Evolutionary conservation across 2,797 vertebrate genomes (phyloP), one percentile per base, ranked within the genome.

Genomic region (Coluber constrictor): DNA sequence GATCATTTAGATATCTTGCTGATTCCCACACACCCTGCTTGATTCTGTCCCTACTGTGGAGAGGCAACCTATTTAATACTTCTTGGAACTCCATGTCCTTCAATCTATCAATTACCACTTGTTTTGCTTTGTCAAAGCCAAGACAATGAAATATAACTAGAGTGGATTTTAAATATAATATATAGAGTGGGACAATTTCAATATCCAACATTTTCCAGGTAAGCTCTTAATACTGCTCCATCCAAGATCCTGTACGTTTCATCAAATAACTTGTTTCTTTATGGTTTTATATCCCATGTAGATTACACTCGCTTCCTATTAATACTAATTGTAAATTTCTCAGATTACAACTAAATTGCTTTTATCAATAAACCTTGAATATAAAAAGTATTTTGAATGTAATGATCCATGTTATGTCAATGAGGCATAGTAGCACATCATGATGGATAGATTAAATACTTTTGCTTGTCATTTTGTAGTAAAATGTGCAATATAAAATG

Each of bases 301-400:
- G 15, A 23, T 94, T 18, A 1, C 47, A 51, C 5, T 59, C 59
- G 87, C 12, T 86, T 92, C 90, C 57, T 83, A 89, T 87, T 51
- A 1, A 4, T 92, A 88, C 1, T 66, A 93, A 74, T 12, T 51
- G 2, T 59, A 1, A 79, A 54, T 94, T 94, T 20, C 89, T 92
- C 74, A 91, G 61, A 94, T 96, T 93, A 92, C 61, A 93, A 20
- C 86, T 61, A 89, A 8, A 4, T 11, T 94, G 4, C 0, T 1
- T 89, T 15, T 55, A 70, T 1, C 32, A 94, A 32, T 89, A 94
- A 25, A 74, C 94, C 91, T 91, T 83, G 83, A 27, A 91, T 95
- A 92, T 93, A 32, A 94, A 86, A 95, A 88, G 0, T 94, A 89
- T 93, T 95, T 94, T 93, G 79, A 93, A 59, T 7, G 91, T 70